These are phyloP conservation scores for Caenorhabditis remanei DNA, from an alignment of 1,140 invertebrate species.

Conservation along the genomic window DNA sequence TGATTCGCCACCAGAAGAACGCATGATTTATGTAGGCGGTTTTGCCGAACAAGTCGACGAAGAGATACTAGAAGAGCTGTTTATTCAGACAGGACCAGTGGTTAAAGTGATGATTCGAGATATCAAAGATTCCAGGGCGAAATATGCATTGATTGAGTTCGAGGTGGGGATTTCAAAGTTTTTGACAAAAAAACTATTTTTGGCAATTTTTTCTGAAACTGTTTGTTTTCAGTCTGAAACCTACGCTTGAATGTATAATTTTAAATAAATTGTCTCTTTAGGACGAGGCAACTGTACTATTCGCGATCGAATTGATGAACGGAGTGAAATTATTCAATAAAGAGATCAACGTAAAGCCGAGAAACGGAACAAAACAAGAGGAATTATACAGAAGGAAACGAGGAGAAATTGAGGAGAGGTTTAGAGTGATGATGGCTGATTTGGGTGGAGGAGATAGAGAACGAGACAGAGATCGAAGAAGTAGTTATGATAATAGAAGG, in stretches of 20 bases:
- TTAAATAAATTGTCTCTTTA: neutral
- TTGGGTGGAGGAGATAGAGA: neutral
- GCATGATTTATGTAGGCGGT: constrained; percentile 62
- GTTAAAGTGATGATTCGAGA: constrained; percentile 53
- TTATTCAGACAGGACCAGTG: constrained; percentile 64
- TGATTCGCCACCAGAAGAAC: constrained; percentile 23
- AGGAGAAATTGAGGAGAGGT: constrained; percentile 1
- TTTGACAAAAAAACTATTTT: neutral
- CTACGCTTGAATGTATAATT: neutral
- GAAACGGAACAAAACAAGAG: constrained; percentile 59
- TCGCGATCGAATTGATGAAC: constrained; percentile 66
- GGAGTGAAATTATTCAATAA: constrained; percentile 58
- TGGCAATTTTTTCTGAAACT: neutral
- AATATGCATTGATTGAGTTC: constrained; percentile 67
- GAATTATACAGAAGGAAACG: neutral
- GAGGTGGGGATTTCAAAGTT: constrained; percentile 10
- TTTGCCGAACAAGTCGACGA: constrained; percentile 58
- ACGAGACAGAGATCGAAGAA: neutral
- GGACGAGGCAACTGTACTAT: constrained; percentile 66
- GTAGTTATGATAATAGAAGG: neutral
- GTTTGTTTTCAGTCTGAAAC: neutral
- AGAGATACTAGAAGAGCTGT: constrained; percentile 65
- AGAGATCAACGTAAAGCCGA: constrained; percentile 56
- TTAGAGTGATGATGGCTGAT: neutral
- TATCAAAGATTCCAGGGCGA: constrained; percentile 11